Base-by-base conservation (phyloP, 2,113 vertebrate genomes). In the Numida meleagris region DNA sequence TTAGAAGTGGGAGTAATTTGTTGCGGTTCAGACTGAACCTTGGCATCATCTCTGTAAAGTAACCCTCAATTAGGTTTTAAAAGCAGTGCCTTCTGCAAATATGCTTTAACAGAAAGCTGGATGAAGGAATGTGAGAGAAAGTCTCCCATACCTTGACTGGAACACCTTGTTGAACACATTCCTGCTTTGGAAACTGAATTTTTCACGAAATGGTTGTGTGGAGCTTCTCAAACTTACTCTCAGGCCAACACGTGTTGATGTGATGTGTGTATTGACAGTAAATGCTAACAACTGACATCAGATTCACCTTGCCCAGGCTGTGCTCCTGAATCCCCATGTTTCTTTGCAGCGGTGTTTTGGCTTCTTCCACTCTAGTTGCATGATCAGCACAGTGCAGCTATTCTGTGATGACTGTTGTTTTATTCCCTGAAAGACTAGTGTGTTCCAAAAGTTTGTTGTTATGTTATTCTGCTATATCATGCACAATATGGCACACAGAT, bases 401-500 rank as follows among this genome's bases (percentile, higher is more conserved):
- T 43, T 92, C 48, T 58, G 36, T 62, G 40, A 23, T 34, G 21
- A 65, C 34, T 86, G 29, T 51, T 14, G 0, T 29, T 82, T 67
- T 75, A 25, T 23, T 51, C 45, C 31, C 31, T 61, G 53, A 65
- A 91, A 88, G 48, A 82, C 38, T 21, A 36, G 12, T 40, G 24
- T 63, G 34, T 68, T 94, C 57, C 71, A 65, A 79, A 91, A 58
- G 19, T 82, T 82, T 31, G 55, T 76, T 86, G 14, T 82, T 75
- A 75, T 2, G 9, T 42, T 76, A 59, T 85, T 88, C 65, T 90
- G 48, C 33, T 68, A 5, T 51, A 65, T 68, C 7, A 23, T 45
- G 51, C 53, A 38, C 78, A 88, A 68, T 88, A 68, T 72, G 78
- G 66, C 67, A 72, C 58, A 46, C 62, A 93, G 90, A 91, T 72